A percentile compares a stretch with the other conserved stretches of the same genome.
phyloP scores from a whole-genome alignment of 2,113 vertebrate species.

The Anguilla rostrata region DNA sequence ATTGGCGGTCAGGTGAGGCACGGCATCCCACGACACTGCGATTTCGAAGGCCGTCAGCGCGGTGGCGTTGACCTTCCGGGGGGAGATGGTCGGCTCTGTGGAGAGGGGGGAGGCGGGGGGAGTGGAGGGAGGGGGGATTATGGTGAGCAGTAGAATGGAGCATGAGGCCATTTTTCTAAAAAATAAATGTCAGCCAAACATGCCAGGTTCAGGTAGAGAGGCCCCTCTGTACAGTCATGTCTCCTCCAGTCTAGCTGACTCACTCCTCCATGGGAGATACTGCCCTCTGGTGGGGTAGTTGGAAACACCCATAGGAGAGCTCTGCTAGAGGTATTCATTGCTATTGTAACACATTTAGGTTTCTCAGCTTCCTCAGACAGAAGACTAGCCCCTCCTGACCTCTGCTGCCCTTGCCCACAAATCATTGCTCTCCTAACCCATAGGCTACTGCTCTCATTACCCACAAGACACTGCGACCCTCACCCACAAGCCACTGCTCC shows the following conservation, averaged over 20 bases:
- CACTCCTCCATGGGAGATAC: not conserved
- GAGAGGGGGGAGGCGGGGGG: not conserved
- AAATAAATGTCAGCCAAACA: not conserved
- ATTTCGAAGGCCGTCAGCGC: constrained; percentile 85
- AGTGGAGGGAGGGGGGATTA: no score
- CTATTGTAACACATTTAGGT: not conserved
- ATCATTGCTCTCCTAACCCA: no score
- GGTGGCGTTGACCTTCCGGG: constrained; percentile 78
- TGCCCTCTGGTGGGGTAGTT: not conserved
- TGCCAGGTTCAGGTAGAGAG: not conserved
- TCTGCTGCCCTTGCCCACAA: no score
- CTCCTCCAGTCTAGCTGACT: not conserved
- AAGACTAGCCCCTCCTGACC: no score
- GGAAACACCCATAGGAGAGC: not conserved
- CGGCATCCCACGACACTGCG: constrained; percentile 87
- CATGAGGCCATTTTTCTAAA: not conserved
- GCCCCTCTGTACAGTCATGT: not conserved
- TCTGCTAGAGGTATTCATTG: not conserved
- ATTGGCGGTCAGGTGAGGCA: constrained; percentile 73
- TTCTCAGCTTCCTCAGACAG: not conserved
- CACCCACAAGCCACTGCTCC: no score
- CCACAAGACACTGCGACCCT: no score
- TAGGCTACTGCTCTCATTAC: not conserved
- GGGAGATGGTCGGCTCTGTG: constrained; percentile 84
- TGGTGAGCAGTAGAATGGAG: not conserved